phyloP scores from a whole-genome alignment of 2,797 vertebrate genomes.

The Morelia viridis region DNA sequence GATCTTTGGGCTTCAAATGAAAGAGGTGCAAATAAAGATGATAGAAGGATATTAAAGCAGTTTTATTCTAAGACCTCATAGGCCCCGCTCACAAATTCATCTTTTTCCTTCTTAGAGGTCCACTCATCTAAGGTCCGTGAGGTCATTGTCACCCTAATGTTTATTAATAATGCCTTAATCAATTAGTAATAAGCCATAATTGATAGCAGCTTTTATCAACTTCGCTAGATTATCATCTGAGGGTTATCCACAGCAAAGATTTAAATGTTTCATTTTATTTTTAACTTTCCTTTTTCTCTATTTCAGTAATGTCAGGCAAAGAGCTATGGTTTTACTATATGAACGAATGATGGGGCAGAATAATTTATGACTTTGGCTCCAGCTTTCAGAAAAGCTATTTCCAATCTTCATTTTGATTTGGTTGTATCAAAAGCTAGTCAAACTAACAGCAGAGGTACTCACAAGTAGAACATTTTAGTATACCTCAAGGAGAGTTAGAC shows the following conservation, averaged over 20 bases:
- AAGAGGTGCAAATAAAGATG: constrained; percentile 32
- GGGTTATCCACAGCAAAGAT: constrained; percentile 71
- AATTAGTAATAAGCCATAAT: constrained; percentile 68
- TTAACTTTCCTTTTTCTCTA: constrained; percentile 76
- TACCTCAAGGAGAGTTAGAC: constrained; percentile 53
- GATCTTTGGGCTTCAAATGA: constrained; percentile 19
- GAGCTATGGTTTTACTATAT: constrained; percentile 77
- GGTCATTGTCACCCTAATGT: constrained; percentile 53
- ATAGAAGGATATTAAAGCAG: constrained; percentile 5
- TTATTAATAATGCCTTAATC: constrained; percentile 70
- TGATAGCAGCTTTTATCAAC: constrained; percentile 72
- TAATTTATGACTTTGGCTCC: constrained; percentile 78
- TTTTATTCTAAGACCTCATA: constrained; percentile 46
- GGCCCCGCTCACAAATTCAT: constrained; percentile 35
- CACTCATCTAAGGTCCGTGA: constrained; percentile 39
- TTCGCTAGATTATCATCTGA: constrained; percentile 70
- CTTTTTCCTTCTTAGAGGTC: constrained; percentile 52
- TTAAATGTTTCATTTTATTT: constrained; percentile 79
- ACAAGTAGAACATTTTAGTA: constrained; percentile 65
- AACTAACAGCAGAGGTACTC: constrained; percentile 74
- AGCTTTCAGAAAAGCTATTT: constrained; percentile 79
- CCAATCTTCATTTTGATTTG: constrained; percentile 77
- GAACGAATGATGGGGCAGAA: constrained; percentile 75
- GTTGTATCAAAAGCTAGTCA: constrained; percentile 76
- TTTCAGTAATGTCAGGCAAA: constrained; percentile 76